These are phyloP conservation scores for Euplexia lucipara DNA, from an alignment of 2,888 invertebrate genomes.

Conservation along the genomic window DNA sequence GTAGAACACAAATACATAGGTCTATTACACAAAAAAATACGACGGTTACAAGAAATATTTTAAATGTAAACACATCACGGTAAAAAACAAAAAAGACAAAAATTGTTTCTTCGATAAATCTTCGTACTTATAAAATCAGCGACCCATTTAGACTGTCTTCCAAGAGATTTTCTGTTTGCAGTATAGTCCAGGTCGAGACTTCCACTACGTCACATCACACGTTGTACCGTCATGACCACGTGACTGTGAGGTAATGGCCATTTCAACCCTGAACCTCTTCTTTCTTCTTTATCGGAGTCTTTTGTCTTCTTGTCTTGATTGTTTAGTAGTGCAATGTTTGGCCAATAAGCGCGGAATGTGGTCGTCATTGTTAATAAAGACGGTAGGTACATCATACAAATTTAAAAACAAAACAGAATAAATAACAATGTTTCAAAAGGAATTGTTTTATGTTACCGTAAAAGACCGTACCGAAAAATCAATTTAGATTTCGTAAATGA, in stretches of 20 bases:
- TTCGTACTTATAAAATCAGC: not conserved
- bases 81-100: not conserved
- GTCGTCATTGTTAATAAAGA: not conserved
- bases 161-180: conserved; percentile 22
- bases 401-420: not conserved
- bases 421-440: too few relatives aligned
- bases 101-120: not conserved
- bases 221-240: conserved; percentile 88
- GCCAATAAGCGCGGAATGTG: not conserved
- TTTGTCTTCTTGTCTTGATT: conserved; percentile 50
- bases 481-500: not conserved
- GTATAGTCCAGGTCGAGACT: conserved; percentile 84
- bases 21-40: too few relatives aligned
- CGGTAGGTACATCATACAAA: not conserved
- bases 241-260: conserved; percentile 91
- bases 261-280: conserved; percentile 86
- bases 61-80: not conserved
- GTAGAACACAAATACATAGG: too few relatives aligned
- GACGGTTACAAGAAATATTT: too few relatives aligned
- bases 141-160: not conserved
- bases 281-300: conserved; percentile 62
- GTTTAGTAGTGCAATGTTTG: too few relatives aligned
- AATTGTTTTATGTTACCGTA: too few relatives aligned
- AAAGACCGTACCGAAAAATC: too few relatives aligned
- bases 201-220: conserved; percentile 91